These are phyloP conservation scores for Morelia viridis DNA, from an alignment of 2,797 vertebrate genomes.

Conservation along the genomic window DNA sequence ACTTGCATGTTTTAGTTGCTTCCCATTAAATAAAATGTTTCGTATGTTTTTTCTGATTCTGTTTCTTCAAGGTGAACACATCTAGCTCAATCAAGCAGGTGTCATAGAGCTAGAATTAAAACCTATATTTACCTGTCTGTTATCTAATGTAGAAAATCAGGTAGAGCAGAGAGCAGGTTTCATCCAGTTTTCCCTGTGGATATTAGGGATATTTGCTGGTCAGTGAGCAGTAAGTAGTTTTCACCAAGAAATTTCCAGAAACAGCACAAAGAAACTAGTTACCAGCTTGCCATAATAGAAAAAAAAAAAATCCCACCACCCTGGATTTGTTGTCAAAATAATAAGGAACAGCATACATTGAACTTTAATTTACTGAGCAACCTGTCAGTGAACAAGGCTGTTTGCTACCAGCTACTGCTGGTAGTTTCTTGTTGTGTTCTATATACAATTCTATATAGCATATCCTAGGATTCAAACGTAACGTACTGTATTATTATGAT, in stretches of 20 bases:
- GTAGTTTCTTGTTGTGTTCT: background rate
- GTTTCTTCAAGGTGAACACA: background rate
- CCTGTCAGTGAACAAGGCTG: background rate
- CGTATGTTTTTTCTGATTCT: background rate
- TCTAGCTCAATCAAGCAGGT: background rate
- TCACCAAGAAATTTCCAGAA: background rate
- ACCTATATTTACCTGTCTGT: background rate
- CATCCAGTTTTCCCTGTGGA: background rate
- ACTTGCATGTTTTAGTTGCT: background rate
- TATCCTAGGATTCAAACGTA: background rate
- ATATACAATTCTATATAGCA: background rate
- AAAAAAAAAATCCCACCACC: background rate
- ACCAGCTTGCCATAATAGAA: background rate
- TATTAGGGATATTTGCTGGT: background rate
- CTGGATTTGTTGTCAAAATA: conserved; percentile 18
- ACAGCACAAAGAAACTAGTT: background rate
- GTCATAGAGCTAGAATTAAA: background rate
- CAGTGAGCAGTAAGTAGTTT: background rate
- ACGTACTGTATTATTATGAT: background rate
- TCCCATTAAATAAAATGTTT: background rate
- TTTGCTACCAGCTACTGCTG: background rate
- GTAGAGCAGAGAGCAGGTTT: background rate
- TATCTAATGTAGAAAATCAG: background rate
- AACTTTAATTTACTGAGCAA: background rate
- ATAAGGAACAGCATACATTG: background rate